Evolutionary conservation across 2,888 invertebrate genomes (phyloP).

Genomic region (Clostera curtula): DNA sequence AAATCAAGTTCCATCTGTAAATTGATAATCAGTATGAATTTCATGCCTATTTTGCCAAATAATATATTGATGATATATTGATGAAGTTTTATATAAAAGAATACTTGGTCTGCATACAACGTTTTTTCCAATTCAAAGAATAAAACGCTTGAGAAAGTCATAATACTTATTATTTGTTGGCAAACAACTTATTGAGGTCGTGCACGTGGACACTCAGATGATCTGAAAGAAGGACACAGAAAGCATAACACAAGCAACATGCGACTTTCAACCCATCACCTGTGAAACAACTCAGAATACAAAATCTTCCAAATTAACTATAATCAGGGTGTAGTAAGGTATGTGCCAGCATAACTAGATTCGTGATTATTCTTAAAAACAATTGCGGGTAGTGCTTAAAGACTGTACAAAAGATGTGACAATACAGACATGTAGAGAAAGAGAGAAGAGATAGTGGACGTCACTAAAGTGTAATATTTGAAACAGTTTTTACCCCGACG

Average conservation of each 20-base stretch:
- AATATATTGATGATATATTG: no score
- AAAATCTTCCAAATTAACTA: constrained; percentile 13
- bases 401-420: constrained; percentile 22
- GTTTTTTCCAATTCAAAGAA: no score
- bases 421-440: constrained; percentile 18
- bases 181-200: constrained; percentile 1
- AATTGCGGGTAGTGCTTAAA: constrained; percentile 22
- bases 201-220: constrained; percentile 10
- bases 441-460: constrained; percentile 28
- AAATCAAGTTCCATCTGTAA: constrained; percentile 65
- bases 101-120: no score
- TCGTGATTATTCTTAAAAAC: constrained; percentile 16
- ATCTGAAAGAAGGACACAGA: constrained; percentile 19
- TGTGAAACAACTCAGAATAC: constrained; percentile 20
- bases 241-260: constrained; percentile 43
- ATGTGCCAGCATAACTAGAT: constrained; percentile 21
- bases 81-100: background rate
- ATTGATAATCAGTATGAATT: background rate
- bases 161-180: no score
- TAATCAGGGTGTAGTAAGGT: constrained; percentile 12
- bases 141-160: no score
- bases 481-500: constrained; percentile 52
- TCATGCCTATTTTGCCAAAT: no score
- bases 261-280: constrained; percentile 45
- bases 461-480: constrained; percentile 28